Evolutionary conservation across 2,797 vertebrate genomes (phyloP).

Genomic region (Premnoplex brunnescens): DNA sequence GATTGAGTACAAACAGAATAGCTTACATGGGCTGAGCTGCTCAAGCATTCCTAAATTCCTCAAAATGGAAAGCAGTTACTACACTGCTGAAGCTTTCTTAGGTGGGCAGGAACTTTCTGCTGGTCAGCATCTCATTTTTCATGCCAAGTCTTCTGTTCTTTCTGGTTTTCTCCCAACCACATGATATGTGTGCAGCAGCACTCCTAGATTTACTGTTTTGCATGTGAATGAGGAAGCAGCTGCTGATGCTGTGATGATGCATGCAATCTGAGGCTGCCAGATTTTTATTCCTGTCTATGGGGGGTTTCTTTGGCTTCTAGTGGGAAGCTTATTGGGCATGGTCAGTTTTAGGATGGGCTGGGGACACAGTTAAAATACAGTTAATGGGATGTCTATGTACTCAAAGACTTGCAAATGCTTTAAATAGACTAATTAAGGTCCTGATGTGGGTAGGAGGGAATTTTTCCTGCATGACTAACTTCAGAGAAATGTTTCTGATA

Average conservation of each 20-base stretch:
- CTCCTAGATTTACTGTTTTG: constrained; percentile 63
- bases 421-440: background rate
- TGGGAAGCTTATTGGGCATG: background rate
- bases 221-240: constrained; percentile 53
- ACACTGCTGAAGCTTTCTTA: background rate
- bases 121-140: constrained; percentile 65
- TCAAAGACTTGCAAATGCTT: background rate
- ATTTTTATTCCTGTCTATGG: background rate
- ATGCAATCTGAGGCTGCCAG: constrained; percentile 36
- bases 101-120: constrained; percentile 39
- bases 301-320: background rate
- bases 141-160: constrained; percentile 8
- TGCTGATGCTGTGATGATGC: constrained; percentile 49
- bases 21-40: background rate
- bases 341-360: background rate
- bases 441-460: background rate
- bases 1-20: background rate
- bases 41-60: background rate
- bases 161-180: constrained; percentile 2
- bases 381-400: background rate
- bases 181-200: constrained; percentile 19
- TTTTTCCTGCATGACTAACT: background rate
- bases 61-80: background rate
- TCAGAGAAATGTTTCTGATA: background rate
- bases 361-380: background rate